Evolutionary conservation across 2,888 invertebrate genomes (phyloP), one percentile per base, ranked within the genome.

Genomic region (Drosophila mimetica): DNA sequence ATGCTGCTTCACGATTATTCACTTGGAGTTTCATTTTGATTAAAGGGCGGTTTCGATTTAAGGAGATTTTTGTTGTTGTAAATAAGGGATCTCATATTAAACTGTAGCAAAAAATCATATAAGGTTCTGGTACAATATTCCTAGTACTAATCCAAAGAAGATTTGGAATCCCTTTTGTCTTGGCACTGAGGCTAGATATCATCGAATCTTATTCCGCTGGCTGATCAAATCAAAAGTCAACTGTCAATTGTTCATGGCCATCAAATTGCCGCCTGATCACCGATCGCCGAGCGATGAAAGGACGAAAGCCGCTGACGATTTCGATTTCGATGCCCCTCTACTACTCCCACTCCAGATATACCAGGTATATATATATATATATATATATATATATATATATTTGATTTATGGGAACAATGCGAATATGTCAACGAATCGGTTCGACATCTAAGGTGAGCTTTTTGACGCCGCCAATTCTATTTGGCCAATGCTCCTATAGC

Each of bases 381-480:
- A 16, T 25, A 18, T 47, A 16, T 25, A 18, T 47, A 37, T 51
- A 25, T 9, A 55, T 42, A 20, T 36, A 20, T 42, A 25, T 48
- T 64, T 84, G 82, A 82, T 82, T 82, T 82, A 82, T 82, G 81
- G 54, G 67, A 51, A 65, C 46, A 44, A 28, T 18, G 50, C 73
- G 46, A 48, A 48, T 44, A 25, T 81, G 84, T 84, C 86, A 76
- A 41, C 77, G 78, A 11, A 13, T 44, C 67, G 64, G 61, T 71
- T 54, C 22, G 50, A 85, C 83, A 77, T 85, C 80, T 81, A 85
- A 81, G 86, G 79, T 81, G 76, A 66, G 85, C 85, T 75, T 81
- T 83, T 86, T 86, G 81, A 83, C 82, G 82, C 86, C 82, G 82
- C 75, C 86, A 74, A 84, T 86, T 86, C 86, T 84, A 84, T 83